Conservation (phyloP, 1,140 invertebrate species). For the Trichomalopsis sarcophagae region DNA sequence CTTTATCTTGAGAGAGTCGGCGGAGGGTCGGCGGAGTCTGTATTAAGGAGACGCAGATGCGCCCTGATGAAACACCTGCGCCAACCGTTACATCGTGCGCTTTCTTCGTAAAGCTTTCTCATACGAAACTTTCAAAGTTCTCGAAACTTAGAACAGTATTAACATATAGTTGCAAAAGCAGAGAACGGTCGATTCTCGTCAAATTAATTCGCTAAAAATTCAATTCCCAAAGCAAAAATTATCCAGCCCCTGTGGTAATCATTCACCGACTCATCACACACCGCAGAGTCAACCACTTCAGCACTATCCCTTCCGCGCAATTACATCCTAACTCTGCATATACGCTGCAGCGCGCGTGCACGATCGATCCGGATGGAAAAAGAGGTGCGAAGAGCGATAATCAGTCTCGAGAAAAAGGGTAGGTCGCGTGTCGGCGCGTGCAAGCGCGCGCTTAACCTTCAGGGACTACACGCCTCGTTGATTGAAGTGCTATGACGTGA, state of each 20-base stretch:
- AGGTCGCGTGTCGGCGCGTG: constrained; percentile 34
- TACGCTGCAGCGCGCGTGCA: neutral
- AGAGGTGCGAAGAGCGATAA: constrained; percentile 24
- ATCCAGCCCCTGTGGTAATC: neutral
- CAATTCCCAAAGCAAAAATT: neutral
- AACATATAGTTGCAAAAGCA: too few relatives aligned
- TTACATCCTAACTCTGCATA: neutral
- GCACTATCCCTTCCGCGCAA: neutral
- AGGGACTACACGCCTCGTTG: neutral
- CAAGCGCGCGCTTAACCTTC: neutral
- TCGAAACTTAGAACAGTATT: too few relatives aligned
- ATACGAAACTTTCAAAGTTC: too few relatives aligned
- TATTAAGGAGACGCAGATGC: constrained; percentile 56
- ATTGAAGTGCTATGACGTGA: constrained; percentile 8
- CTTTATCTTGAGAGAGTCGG: neutral
- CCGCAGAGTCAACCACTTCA: neutral
- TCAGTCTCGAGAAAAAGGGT: neutral
- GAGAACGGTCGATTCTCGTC: too few relatives aligned
- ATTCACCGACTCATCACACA: neutral
- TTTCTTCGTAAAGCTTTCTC: neutral
- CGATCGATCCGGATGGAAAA: neutral
- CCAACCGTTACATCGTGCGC: constrained; percentile 36
- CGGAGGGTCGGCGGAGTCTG: constrained; percentile 31
- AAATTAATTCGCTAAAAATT: too few relatives aligned
- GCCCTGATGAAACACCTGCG: constrained; percentile 55